Percentiles rank a stretch among this genome's conserved stretches.
These are phyloP conservation scores for Lagorchestes hirsutus DNA, from an alignment of 2,797 vertebrate species.

Conservation along the genomic window DNA sequence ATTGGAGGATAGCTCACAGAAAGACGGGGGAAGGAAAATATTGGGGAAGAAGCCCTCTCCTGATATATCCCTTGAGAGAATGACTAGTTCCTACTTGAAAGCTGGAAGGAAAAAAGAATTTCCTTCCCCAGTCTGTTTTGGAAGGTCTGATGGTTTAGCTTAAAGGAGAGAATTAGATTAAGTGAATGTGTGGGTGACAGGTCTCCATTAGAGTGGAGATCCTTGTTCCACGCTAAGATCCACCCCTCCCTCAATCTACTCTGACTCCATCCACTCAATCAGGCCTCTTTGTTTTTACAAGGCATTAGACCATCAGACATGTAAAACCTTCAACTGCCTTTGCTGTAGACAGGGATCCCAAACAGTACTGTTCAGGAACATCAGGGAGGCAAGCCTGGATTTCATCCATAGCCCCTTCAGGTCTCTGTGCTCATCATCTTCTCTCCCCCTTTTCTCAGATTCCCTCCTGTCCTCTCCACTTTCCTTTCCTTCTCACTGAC, in stretches of 20 bases:
- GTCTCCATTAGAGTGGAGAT: neutral
- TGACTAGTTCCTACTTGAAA: neutral
- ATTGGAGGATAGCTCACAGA: neutral
- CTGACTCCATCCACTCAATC: neutral
- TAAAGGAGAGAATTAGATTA: neutral
- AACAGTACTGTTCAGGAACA: slow-evolving; percentile 1
- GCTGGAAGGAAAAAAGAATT: neutral
- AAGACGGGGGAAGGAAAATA: neutral
- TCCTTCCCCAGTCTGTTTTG: neutral
- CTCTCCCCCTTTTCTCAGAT: neutral
- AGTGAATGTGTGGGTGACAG: neutral
- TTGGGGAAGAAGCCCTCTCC: neutral
- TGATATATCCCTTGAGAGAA: neutral
- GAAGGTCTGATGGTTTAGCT: neutral
- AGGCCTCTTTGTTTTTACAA: neutral
- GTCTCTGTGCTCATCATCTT: neutral
- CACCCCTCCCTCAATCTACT: neutral
- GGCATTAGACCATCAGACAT: neutral
- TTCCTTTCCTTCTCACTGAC: neutral
- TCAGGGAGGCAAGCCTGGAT: neutral
- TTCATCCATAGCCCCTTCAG: neutral
- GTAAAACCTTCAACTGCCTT: slow-evolving; percentile 46
- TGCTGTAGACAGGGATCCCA: slow-evolving; percentile 20
- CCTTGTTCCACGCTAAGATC: neutral
- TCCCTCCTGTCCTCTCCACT: too few species aligned